A percentile compares a stretch with the other conserved stretches of the same genome.
Evolutionary conservation across 2,113 vertebrate genomes (phyloP).

Genomic region (Oreotrochilus melanogaster): DNA sequence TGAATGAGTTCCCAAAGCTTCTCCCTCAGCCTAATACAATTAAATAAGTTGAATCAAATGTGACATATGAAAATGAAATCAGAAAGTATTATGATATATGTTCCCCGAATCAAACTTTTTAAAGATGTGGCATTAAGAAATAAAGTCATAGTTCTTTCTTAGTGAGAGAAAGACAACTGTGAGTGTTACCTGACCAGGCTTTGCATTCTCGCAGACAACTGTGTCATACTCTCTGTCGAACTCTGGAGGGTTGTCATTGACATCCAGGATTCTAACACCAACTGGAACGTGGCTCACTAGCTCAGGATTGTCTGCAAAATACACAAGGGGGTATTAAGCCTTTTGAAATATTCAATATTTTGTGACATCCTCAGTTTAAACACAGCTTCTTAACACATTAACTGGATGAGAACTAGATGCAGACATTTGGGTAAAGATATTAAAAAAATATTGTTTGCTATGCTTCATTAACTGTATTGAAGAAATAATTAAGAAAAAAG

Average conservation of each 20-base stretch:
- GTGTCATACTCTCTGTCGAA: conserved; percentile 88
- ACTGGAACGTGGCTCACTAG: conserved; percentile 89
- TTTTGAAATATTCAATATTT: conserved; percentile 9
- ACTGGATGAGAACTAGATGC: background rate
- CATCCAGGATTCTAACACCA: conserved; percentile 90
- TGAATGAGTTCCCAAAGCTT: background rate
- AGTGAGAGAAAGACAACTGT: background rate
- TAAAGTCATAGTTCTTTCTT: background rate
- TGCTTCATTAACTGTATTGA: conserved; percentile 28
- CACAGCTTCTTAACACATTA: conserved; percentile 1
- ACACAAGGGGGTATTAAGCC: conserved; percentile 22
- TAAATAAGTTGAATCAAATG: background rate
- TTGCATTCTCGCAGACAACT: conserved; percentile 93
- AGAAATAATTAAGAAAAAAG: background rate
- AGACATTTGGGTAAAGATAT: background rate
- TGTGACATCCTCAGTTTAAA: background rate
- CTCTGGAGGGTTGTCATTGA: conserved; percentile 94
- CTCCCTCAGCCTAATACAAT: background rate
- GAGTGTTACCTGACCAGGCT: conserved; percentile 88
- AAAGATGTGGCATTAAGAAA: background rate
- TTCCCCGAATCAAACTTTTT: background rate
- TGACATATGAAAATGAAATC: background rate
- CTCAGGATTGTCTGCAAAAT: conserved; percentile 87
- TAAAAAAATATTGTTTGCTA: conserved; percentile 23
- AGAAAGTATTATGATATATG: background rate